A percentile compares a stretch with the other conserved stretches of the same genome.
Conservation (phyloP, 2,113 vertebrate species). For the Coptodon rendalli region DNA sequence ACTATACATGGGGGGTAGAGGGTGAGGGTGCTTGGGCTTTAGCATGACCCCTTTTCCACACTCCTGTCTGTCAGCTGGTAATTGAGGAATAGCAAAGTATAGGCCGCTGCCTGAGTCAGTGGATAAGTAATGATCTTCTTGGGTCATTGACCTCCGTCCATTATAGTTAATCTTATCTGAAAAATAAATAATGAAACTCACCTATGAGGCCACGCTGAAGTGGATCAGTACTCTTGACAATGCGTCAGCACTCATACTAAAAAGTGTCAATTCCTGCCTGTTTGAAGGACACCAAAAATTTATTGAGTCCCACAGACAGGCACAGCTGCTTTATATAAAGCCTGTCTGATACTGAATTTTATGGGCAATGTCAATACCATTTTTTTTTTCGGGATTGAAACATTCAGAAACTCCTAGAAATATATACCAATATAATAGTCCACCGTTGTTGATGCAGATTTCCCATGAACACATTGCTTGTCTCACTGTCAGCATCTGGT, state of each 20-base stretch:
- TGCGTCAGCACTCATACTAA: constrained; percentile 19
- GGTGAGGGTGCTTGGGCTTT: constrained; percentile 2
- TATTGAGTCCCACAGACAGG: not conserved
- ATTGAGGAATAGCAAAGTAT: constrained; percentile 47
- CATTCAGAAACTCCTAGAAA: not conserved
- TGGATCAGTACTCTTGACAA: constrained; percentile 9
- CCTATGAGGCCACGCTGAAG: not conserved
- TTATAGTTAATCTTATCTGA: constrained; percentile 45
- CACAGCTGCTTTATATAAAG: not conserved
- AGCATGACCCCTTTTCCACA: constrained; percentile 37
- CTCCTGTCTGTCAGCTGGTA: constrained; percentile 47
- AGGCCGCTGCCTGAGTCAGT: constrained; percentile 5
- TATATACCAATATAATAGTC: not conserved
- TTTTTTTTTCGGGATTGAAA: not conserved
- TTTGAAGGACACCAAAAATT: constrained; percentile 9
- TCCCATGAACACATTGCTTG: not conserved
- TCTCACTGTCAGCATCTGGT: not conserved
- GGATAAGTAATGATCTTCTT: constrained; percentile 50
- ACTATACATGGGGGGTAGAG: constrained; percentile 12
- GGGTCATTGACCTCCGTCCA: constrained; percentile 44
- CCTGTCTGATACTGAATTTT: not conserved
- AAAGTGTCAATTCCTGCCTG: constrained; percentile 17
- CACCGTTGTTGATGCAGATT: not conserved
- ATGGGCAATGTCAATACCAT: not conserved
- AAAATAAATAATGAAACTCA: constrained; percentile 41